Evolutionary conservation across 2,113 vertebrate species (phyloP).

Genomic region (Corythaeola cristata): DNA sequence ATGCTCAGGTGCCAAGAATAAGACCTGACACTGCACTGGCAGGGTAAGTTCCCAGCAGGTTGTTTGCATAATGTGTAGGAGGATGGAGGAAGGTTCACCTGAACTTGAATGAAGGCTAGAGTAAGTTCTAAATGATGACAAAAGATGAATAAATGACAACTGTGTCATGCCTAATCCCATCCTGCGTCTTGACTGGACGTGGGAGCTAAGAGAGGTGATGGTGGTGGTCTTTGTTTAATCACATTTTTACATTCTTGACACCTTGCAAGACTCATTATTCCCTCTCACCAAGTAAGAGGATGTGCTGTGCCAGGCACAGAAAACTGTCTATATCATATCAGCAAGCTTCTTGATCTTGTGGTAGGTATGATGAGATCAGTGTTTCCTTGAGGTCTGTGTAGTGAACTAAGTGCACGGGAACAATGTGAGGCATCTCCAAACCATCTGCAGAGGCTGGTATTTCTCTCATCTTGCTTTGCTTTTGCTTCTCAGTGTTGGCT

Average conservation of each 20-base stretch:
- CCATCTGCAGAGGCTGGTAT: background rate
- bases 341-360: background rate
- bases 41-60: background rate
- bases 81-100: background rate
- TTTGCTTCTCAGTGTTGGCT: background rate
- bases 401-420: background rate
- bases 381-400: background rate
- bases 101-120: background rate
- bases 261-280: background rate
- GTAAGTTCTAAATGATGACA: background rate
- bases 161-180: background rate
- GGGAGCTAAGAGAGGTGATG: background rate
- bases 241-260: background rate
- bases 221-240: background rate
- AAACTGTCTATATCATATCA: background rate
- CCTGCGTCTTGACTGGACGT: background rate
- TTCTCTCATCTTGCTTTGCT: background rate
- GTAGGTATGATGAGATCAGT: background rate
- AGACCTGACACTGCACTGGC: background rate
- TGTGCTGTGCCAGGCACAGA: background rate
- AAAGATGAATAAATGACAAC: background rate
- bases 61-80: background rate
- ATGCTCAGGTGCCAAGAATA: background rate
- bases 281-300: background rate
- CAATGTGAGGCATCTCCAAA: background rate